These are phyloP conservation scores for Ptilorrhoa leucosticta DNA, from an alignment of 2,113 vertebrate species.

Conservation along the genomic window DNA sequence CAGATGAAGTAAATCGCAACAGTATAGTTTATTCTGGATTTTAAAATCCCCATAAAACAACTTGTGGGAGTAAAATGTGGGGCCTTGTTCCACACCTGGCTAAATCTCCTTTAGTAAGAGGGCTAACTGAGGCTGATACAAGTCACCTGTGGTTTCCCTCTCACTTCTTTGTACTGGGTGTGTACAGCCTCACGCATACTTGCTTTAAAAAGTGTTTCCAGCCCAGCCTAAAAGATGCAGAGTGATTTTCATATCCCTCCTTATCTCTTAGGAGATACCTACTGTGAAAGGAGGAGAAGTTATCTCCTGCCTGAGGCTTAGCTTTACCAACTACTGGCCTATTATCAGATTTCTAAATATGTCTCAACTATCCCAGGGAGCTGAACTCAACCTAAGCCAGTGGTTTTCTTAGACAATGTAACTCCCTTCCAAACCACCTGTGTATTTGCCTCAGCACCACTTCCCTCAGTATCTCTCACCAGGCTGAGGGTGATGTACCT, in stretches of 20 bases:
- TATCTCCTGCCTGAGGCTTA: neutral
- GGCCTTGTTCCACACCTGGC: neutral
- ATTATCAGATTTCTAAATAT: neutral
- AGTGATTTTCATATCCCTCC: neutral
- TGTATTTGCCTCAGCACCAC: neutral
- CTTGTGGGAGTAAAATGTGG: accelerated
- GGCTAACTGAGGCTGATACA: neutral
- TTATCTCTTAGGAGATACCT: neutral
- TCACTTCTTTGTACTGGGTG: neutral
- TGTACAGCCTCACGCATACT: neutral
- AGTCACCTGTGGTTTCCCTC: neutral
- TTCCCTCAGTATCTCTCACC: neutral
- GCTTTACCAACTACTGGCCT: neutral
- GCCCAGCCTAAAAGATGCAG: neutral
- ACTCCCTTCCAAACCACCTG: neutral
- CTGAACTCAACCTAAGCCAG: neutral
- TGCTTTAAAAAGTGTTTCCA: neutral
- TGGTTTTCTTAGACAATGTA: neutral
- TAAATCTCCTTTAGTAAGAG: neutral
- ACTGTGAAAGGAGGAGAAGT: neutral
- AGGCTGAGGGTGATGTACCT: neutral
- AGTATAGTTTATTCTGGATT: neutral
- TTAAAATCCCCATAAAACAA: neutral
- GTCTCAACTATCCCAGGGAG: neutral
- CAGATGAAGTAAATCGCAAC: neutral